Percentiles rank a stretch among this genome's conserved stretches.
Evolutionary conservation across 2,113 vertebrate genomes (phyloP).

Genomic region (Cygnus atratus): DNA sequence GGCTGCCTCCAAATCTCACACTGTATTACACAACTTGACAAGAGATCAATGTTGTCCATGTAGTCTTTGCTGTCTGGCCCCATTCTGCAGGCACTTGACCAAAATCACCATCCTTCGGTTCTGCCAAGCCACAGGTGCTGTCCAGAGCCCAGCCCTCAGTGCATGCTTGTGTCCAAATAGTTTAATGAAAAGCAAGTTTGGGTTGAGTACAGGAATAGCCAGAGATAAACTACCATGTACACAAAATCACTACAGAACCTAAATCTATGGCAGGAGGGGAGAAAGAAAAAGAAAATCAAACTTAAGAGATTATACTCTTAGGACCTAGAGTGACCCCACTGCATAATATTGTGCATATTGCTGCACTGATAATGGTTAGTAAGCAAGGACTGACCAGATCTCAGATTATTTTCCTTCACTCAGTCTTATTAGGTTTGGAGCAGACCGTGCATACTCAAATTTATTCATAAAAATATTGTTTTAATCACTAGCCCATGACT

Average conservation of each 20-base stretch:
- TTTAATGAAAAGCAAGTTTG: neutral
- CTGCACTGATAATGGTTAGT: neutral
- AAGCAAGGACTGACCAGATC: neutral
- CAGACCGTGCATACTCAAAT: neutral
- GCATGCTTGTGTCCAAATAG: rapidly evolving
- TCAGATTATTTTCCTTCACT: neutral
- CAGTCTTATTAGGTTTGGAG: neutral
- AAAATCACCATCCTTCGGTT: neutral
- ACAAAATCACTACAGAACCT: neutral
- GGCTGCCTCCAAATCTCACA: neutral
- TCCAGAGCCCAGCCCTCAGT: neutral
- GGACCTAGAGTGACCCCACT: neutral
- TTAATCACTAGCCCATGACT: constrained; percentile 24
- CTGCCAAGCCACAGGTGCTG: neutral
- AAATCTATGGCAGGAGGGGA: neutral
- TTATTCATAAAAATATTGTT: constrained; percentile 26
- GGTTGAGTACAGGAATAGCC: neutral
- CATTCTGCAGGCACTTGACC: neutral
- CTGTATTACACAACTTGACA: neutral
- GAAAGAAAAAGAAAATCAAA: neutral
- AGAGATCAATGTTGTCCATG: neutral
- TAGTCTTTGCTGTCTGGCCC: neutral
- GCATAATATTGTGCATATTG: neutral
- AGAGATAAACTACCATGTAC: neutral
- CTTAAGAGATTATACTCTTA: neutral